Conservation (phyloP, 2,113 vertebrate genomes). For the Mobula birostris region DNA sequence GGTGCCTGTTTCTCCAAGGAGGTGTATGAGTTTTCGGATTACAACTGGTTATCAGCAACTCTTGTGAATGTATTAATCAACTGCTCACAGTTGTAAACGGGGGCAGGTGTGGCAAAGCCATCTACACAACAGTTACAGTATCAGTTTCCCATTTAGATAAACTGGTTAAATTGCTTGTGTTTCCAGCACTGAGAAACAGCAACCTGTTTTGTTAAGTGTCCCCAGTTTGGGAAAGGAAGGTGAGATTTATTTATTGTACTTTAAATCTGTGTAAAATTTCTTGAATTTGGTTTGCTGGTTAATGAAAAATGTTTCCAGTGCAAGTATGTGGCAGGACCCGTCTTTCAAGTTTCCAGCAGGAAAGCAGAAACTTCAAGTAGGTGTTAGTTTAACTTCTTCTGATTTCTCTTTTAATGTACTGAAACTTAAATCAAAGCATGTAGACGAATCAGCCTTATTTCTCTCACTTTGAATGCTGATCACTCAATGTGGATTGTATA, state of each 20-base stretch:
- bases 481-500: background rate
- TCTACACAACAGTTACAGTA: background rate
- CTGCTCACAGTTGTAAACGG: background rate
- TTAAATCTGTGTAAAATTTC: background rate
- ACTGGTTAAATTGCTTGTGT: background rate
- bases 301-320: background rate
- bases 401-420: background rate
- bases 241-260: conserved; percentile 1
- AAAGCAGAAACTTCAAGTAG: background rate
- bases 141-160: background rate
- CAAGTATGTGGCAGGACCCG: conserved; percentile 22
- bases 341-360: background rate
- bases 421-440: background rate
- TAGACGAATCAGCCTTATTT: background rate
- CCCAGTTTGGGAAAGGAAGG: background rate
- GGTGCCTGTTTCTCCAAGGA: conserved; percentile 25
- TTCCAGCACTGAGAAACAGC: background rate
- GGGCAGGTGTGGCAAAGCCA: background rate
- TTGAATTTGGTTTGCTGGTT: background rate
- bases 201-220: background rate
- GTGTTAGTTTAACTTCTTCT: background rate
- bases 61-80: background rate
- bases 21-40: background rate
- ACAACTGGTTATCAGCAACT: conserved; percentile 10
- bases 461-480: background rate